Evolutionary conservation across 2,113 vertebrate genomes (phyloP).

Genomic region (Himantopus leucocephalus): DNA sequence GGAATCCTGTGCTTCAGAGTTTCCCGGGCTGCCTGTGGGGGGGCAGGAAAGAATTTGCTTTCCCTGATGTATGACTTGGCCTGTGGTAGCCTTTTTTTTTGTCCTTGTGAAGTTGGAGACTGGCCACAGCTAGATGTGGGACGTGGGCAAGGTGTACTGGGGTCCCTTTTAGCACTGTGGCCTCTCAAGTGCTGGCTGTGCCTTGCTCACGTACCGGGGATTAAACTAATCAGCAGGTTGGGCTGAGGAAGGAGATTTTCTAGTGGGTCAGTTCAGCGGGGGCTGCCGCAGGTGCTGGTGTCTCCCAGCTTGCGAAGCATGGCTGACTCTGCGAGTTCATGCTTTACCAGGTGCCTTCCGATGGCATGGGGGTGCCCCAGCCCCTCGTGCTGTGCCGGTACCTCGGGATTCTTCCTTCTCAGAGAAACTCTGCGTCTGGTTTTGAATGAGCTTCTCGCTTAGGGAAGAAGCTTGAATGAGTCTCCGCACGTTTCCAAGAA

Average conservation of each 20-base stretch:
- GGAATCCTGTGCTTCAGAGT: constrained; percentile 21
- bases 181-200: neutral
- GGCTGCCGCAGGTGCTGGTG: neutral
- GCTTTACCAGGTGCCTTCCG: fast-evolving
- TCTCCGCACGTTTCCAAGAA: constrained; percentile 1
- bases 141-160: neutral
- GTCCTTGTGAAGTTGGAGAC: neutral
- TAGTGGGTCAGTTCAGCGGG: fast-evolving
- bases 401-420: neutral
- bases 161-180: fast-evolving
- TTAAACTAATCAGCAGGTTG: fast-evolving
- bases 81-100: neutral
- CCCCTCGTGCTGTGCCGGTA: fast-evolving
- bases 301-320: no score
- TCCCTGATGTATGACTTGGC: neutral
- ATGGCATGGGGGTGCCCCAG: neutral
- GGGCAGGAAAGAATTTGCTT: neutral
- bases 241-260: neutral
- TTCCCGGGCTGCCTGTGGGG: neutral
- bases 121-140: neutral
- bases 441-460: neutral
- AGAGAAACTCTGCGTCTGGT: neutral
- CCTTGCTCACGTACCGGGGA: fast-evolving
- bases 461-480: neutral
- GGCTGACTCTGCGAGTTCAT: fast-evolving